Evolutionary conservation across 2,888 invertebrate species (phyloP).

Genomic region (Euzophera pinguis): DNA sequence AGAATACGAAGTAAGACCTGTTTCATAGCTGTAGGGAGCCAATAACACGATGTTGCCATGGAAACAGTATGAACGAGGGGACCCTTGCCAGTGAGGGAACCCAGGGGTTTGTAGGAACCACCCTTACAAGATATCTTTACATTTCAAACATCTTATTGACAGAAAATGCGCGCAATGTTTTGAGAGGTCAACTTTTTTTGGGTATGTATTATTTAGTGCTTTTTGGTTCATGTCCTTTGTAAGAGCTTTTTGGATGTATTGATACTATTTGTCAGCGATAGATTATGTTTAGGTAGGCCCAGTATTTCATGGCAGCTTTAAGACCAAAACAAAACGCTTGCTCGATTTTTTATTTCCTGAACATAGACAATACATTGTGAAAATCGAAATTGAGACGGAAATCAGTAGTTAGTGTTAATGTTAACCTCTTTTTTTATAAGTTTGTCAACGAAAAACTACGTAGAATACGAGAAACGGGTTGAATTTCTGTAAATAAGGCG

Average conservation of each 20-base stretch:
- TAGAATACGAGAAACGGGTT: no score
- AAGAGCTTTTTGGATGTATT: constrained; percentile 31
- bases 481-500: no score
- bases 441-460: no score
- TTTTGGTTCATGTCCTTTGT: constrained; percentile 34
- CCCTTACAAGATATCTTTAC: constrained; percentile 50
- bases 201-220: constrained; percentile 45
- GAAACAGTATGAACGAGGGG: constrained; percentile 58
- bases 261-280: constrained; percentile 35
- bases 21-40: constrained; percentile 64
- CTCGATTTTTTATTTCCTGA: no score
- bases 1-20: constrained; percentile 34
- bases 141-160: constrained; percentile 27
- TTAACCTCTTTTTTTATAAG: no score
- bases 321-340: background rate
- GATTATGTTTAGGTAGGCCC: constrained; percentile 27
- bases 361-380: no score
- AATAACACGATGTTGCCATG: constrained; percentile 70
- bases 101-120: constrained; percentile 58
- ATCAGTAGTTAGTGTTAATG: no score
- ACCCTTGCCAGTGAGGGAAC: constrained; percentile 47
- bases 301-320: constrained; percentile 3
- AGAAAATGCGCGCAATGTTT: constrained; percentile 15
- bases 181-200: constrained; percentile 33
- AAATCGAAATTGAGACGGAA: no score